A percentile compares a stretch with the other conserved stretches of the same genome.
Conservation (phyloP, 2,797 vertebrate genomes). For the Peromyscus melanophrys region DNA sequence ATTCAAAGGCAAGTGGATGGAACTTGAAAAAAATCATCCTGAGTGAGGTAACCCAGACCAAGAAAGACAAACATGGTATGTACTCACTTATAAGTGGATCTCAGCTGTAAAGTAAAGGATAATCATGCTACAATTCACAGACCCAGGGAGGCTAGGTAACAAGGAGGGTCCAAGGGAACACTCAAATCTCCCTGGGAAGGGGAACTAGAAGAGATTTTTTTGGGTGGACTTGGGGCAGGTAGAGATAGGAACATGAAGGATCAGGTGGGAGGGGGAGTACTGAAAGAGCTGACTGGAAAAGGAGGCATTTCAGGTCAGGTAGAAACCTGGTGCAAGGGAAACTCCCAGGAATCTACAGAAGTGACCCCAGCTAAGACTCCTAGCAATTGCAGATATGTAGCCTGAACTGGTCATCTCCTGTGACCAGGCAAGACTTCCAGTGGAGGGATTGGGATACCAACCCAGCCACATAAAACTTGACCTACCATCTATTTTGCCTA, state of each 20-base stretch:
- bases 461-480: not conserved
- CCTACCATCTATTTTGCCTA: not conserved
- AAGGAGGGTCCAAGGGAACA: not conserved
- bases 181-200: not conserved
- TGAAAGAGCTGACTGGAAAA: not conserved
- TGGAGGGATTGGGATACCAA: not conserved
- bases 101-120: not conserved
- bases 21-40: not conserved
- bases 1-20: not conserved
- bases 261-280: not conserved
- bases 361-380: not conserved
- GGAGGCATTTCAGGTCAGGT: not conserved
- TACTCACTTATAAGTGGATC: not conserved
- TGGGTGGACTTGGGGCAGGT: not conserved
- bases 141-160: not conserved
- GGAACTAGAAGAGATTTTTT: not conserved
- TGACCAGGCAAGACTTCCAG: not conserved
- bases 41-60: not conserved
- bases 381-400: not conserved
- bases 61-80: not conserved
- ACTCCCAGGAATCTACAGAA: not conserved
- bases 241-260: not conserved
- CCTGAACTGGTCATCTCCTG: not conserved
- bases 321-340: not conserved
- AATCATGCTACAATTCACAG: not conserved